These are phyloP conservation scores for Uromys caudimaculatus DNA, from an alignment of 2,797 vertebrate genomes.

Conservation along the genomic window DNA sequence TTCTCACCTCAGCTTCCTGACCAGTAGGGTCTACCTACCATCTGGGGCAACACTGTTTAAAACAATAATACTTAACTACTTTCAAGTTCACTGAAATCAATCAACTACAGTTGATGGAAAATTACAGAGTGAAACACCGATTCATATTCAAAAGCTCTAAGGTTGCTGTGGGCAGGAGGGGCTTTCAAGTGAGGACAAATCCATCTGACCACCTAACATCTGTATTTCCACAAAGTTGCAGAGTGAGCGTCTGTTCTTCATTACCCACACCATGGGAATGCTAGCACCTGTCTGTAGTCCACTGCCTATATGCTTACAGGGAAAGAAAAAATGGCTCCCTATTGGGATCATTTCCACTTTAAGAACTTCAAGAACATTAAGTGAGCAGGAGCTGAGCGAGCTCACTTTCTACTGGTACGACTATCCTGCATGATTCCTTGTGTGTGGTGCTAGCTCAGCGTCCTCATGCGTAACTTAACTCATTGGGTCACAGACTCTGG, in stretches of 20 bases:
- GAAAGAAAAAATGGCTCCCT: not conserved
- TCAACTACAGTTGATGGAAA: slow-evolving; percentile 19
- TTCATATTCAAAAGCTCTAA: not conserved
- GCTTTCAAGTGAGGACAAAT: not conserved
- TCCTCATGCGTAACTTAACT: not conserved
- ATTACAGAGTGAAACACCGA: slow-evolving; percentile 21
- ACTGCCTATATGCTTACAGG: not conserved
- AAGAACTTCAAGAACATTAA: not conserved
- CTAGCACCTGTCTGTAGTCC: not conserved
- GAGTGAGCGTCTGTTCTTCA: not conserved
- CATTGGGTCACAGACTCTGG: not conserved
- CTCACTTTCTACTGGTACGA: slow-evolving; percentile 8
- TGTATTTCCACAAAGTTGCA: not conserved
- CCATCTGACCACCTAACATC: not conserved
- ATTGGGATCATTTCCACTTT: slow-evolving; percentile 10
- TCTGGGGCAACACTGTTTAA: not conserved
- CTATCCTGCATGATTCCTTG: not conserved
- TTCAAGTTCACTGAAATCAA: not conserved
- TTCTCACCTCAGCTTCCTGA: not conserved
- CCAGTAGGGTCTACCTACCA: not conserved
- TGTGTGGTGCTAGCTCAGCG: not conserved
- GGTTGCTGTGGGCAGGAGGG: not conserved
- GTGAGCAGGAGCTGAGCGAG: not conserved
- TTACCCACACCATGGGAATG: not conserved
- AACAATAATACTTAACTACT: slow-evolving; percentile 9